Percentiles rank a stretch among this genome's conserved stretches.
These are phyloP conservation scores for Arnoldichthys spilopterus DNA, from an alignment of 2,797 vertebrate species.

Conservation along the genomic window DNA sequence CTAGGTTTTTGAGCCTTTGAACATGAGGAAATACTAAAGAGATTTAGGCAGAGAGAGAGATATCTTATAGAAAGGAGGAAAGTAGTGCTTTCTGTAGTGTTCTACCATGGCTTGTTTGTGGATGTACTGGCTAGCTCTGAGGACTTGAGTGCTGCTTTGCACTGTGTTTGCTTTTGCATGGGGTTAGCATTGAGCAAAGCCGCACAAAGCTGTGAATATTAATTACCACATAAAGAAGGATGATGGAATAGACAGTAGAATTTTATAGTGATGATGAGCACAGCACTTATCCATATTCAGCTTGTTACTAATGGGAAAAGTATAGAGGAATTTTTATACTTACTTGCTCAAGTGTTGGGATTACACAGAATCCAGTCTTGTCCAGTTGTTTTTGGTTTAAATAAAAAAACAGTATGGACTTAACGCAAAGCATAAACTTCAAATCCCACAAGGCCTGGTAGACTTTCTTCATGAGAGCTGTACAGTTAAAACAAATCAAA, in stretches of 20 bases:
- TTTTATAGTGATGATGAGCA: not conserved
- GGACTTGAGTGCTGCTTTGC: not conserved
- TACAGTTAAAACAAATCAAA: not conserved
- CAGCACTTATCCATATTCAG: constrained; percentile 1
- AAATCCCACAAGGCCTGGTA: not conserved
- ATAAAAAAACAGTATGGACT: constrained; percentile 8
- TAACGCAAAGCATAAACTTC: not conserved
- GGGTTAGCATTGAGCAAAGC: not conserved
- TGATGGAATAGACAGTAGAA: not conserved
- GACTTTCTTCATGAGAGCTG: constrained; percentile 2
- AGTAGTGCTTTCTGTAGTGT: not conserved
- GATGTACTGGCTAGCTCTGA: not conserved
- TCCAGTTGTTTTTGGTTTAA: constrained; percentile 31
- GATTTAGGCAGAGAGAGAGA: not conserved
- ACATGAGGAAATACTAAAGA: not conserved
- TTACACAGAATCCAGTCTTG: not conserved
- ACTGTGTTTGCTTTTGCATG: not conserved
- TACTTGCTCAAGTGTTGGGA: not conserved
- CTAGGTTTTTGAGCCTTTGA: constrained; percentile 19
- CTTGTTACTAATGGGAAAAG: not conserved
- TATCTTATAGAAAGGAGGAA: no score
- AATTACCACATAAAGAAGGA: not conserved
- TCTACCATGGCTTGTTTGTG: not conserved
- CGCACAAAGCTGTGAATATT: not conserved
- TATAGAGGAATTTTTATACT: not conserved